Evolutionary conservation across 2,888 invertebrate genomes (phyloP).

Genomic region (Drosophila barbarae): DNA sequence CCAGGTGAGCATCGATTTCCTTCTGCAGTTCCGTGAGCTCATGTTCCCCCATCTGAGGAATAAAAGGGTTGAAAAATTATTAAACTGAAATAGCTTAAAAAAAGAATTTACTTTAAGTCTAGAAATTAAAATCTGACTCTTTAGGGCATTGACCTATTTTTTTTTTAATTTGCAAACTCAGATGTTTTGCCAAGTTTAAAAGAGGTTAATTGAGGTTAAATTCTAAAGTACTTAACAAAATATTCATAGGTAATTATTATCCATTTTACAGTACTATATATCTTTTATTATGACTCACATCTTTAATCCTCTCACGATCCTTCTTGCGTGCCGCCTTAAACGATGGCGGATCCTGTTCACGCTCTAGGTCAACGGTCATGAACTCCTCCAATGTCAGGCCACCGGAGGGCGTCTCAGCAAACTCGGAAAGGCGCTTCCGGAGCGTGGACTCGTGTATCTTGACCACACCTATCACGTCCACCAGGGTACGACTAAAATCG

Average conservation of each 20-base stretch:
- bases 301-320: conserved; percentile 91
- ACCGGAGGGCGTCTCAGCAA: conserved; percentile 97
- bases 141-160: background rate
- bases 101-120: too few species aligned
- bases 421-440: conserved; percentile 94
- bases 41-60: conserved; percentile 80
- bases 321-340: conserved; percentile 94
- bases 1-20: conserved; percentile 91
- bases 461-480: conserved; percentile 95
- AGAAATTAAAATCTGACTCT: background rate
- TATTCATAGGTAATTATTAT: background rate
- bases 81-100: background rate
- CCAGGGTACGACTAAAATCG: conserved; percentile 91
- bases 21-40: conserved; percentile 89
- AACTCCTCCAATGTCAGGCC: conserved; percentile 97
- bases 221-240: background rate
- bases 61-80: background rate
- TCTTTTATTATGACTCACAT: conserved; percentile 80
- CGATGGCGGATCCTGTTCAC: conserved; percentile 96
- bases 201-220: background rate
- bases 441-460: conserved; percentile 97
- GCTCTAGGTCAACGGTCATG: conserved; percentile 96
- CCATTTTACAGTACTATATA: background rate
- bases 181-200: background rate
- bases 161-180: background rate